Evolutionary conservation across 2,888 invertebrate species (phyloP).

Genomic region (Panopea generosa): DNA sequence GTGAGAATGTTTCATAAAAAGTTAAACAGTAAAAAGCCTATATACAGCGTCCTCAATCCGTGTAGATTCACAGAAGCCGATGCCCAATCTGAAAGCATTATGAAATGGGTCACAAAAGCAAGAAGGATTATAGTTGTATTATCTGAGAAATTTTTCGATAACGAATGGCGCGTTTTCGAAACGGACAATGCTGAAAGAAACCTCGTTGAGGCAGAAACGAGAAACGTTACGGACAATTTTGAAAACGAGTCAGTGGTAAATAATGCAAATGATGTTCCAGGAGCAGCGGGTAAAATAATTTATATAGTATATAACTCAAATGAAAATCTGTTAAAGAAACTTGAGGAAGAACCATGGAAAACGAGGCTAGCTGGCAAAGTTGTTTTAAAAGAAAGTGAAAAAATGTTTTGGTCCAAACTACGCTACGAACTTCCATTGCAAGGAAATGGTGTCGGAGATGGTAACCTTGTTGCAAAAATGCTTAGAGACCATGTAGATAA

Average conservation of each 20-base stretch:
- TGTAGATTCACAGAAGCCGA: conserved; percentile 45
- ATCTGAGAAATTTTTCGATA: conserved; percentile 49
- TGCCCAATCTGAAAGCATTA: conserved; percentile 21
- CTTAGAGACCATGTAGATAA: too few species aligned
- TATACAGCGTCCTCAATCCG: conserved; percentile 54
- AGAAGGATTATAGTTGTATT: conserved; percentile 59
- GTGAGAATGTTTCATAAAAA: conserved; percentile 51
- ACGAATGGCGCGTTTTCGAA: conserved; percentile 44
- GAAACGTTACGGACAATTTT: not conserved
- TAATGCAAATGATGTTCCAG: conserved; percentile 6
- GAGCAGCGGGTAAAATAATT: conserved; percentile 26
- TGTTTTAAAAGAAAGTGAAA: conserved; percentile 52
- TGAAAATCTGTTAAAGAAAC: conserved; percentile 3
- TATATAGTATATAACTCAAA: conserved; percentile 31
- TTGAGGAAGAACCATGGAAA: conserved; percentile 67
- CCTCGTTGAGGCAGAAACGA: conserved; percentile 19
- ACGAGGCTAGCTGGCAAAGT: conserved; percentile 52
- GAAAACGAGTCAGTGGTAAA: not conserved
- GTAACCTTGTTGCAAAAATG: conserved; percentile 31
- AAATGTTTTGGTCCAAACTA: conserved; percentile 65
- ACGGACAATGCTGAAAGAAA: conserved; percentile 53
- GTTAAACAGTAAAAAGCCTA: conserved; percentile 53
- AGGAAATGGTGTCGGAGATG: conserved; percentile 31
- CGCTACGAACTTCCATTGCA: conserved; percentile 64
- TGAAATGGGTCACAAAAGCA: conserved; percentile 49